These are phyloP conservation scores for Carlito syrichta DNA, from an alignment of 2,113 vertebrate genomes.

Conservation along the genomic window DNA sequence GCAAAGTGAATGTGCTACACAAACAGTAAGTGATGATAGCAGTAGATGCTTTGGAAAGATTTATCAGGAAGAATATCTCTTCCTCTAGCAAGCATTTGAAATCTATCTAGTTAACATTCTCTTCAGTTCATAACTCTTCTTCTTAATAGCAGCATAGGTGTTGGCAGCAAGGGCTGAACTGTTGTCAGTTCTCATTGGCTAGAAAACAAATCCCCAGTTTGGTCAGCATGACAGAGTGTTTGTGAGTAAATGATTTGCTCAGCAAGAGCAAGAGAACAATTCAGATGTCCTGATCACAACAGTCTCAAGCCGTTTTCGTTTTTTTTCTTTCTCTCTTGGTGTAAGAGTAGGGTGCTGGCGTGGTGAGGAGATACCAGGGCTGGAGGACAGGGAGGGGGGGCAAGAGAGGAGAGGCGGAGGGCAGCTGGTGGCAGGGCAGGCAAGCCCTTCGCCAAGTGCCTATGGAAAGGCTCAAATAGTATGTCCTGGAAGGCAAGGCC, in stretches of 20 bases:
- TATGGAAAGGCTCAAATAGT: not conserved
- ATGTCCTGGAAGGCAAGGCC: not conserved
- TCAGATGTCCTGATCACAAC: not conserved
- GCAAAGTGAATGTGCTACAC: not conserved
- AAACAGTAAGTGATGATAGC: not conserved
- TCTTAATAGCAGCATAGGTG: not conserved
- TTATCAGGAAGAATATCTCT: not conserved
- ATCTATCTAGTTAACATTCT: conserved; percentile 3
- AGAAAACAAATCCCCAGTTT: not conserved
- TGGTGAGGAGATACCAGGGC: not conserved
- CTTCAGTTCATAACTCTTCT: conserved; percentile 7
- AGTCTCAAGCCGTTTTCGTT: not conserved
- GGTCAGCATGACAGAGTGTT: not conserved
- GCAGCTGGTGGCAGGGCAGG: not conserved
- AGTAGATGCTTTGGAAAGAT: not conserved
- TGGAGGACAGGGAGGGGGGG: rapidly evolving
- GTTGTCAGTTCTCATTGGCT: not conserved
- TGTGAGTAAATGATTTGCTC: not conserved
- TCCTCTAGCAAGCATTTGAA: not conserved
- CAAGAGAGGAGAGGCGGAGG: too few relatives aligned
- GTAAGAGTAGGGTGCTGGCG: not conserved
- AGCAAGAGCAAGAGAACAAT: not conserved
- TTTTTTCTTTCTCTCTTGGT: not conserved
- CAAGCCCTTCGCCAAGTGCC: not conserved
- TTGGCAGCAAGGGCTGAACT: not conserved